Evolutionary conservation across 2,113 vertebrate species (phyloP).

Genomic region (Antennarius striatus): DNA sequence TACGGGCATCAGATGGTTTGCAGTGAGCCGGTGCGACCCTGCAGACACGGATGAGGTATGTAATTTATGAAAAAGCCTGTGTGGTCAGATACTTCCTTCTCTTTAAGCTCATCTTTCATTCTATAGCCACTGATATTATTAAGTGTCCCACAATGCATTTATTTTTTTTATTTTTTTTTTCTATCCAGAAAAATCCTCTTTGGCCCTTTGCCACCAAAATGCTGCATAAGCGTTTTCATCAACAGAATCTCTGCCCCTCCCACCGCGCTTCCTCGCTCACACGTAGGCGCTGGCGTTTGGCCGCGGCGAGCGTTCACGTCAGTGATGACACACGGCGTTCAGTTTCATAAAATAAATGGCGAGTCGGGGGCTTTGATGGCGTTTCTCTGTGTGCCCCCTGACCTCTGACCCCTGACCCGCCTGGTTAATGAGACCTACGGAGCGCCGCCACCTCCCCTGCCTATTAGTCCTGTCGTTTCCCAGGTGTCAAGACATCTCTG

Average conservation of each 20-base stretch:
- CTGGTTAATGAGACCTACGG: conserved; percentile 83
- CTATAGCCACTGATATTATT: conserved; percentile 46
- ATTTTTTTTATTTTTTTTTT: conserved; percentile 9
- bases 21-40: neutral
- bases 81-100: conserved; percentile 6
- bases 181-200: conserved; percentile 46
- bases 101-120: conserved; percentile 18
- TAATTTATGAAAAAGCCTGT: conserved; percentile 4
- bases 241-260: conserved; percentile 14
- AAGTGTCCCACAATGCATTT: conserved; percentile 25
- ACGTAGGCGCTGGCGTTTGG: neutral
- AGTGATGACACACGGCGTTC: conserved; percentile 79
- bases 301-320: conserved; percentile 46
- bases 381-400: conserved; percentile 82
- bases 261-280: conserved; percentile 14
- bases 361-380: conserved; percentile 68
- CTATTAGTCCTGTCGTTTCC: conserved; percentile 85
- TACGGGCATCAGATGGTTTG: conserved; percentile 19
- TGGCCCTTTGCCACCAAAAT: conserved; percentile 51
- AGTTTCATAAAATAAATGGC: conserved; percentile 87
- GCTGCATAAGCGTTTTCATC: conserved; percentile 55
- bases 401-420: conserved; percentile 78
- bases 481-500: conserved; percentile 72
- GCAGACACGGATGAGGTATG: neutral
- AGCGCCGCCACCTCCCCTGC: conserved; percentile 81